Conservation (phyloP, 2,797 vertebrate genomes). For the Brachyalestes nurse region DNA sequence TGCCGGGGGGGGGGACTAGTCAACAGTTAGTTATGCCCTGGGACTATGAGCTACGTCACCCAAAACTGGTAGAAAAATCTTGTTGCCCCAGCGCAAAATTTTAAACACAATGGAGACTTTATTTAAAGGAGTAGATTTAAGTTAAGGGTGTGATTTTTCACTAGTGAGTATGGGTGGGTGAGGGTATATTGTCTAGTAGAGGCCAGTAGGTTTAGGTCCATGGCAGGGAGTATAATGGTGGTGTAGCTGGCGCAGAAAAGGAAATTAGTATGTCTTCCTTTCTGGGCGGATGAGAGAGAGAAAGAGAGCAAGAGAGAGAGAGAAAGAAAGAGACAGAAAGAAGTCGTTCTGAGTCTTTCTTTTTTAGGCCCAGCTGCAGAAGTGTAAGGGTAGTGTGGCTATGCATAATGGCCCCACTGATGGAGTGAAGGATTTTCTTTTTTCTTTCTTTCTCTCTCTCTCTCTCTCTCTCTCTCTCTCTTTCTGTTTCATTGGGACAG, state of each 20-base stretch:
- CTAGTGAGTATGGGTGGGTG: neutral
- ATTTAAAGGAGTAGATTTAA: too few species aligned
- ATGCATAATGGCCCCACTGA: conserved; percentile 61
- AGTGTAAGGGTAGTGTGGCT: conserved; percentile 38
- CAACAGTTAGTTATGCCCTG: too few species aligned
- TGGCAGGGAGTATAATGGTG: conserved; percentile 15
- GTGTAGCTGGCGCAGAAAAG: conserved; percentile 9
- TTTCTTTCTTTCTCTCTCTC: conserved; percentile 33
- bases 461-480: conserved; percentile 38
- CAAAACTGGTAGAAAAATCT: too few species aligned
- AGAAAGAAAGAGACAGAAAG: conserved; percentile 1
- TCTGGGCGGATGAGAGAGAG: neutral
- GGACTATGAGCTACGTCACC: too few species aligned
- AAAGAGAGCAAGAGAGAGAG: neutral
- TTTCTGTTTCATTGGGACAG: conserved; percentile 62
- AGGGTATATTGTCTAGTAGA: conserved; percentile 4
- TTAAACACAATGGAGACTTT: too few species aligned
- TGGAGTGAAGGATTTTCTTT: conserved; percentile 16
- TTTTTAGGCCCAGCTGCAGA: conserved; percentile 39
- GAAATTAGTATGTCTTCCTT: conserved; percentile 19
- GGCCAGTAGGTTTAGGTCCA: neutral
- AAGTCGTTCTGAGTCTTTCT: conserved; percentile 9
- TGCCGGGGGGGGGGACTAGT: too few species aligned
- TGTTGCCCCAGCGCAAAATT: too few species aligned
- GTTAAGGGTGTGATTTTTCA: too few species aligned